Evolutionary conservation across 2,113 vertebrate genomes (phyloP), one percentile per base, ranked within the genome.

Genomic region (Climacteris rufus): DNA sequence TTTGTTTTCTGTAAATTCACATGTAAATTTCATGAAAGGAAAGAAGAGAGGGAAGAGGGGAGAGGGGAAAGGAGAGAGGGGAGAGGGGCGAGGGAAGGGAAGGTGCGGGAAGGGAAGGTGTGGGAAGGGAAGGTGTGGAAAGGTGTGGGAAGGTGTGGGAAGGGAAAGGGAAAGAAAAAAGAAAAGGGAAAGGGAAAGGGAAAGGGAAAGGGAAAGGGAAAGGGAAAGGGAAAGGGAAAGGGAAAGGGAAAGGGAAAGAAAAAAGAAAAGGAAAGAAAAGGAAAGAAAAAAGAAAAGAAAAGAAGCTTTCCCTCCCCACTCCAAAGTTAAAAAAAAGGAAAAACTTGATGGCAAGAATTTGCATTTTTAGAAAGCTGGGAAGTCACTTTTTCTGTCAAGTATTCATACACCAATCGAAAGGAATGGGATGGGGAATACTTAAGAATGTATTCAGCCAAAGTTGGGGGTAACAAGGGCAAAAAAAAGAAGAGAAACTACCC

Each of bases 401-500:
- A 39, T 52, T 71, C 31, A 4, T 4, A 68, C 1, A 2, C 16
- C 30, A 28, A 65, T 49, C 17, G 87, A 74, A 39, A 84, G 20
- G 50, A n/a, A 28, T 27, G 24, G 11, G 47, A 5, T 5, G 8
- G 7, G 10, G 2, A 5, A 1, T 35, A 39, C 13, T 57, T 56
- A 69, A 84, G 21, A 70, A 69, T 17, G 10, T 17, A 21, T 59
- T 35, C 52, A 81, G 37, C 2, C 13, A 23, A 70, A 89, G 23
- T 0, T 49, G 8, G 1, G 9, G 5, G 5, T 4, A 47, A 52
- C 10, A 30, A 52, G 6, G 79, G 21, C 5, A 83, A 22, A 45
- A 92, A 92, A 72, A 54, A 23, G 15, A 11, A 91, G 50, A 45
- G 3, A 65, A 94, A 47, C 59, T 98, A 99, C 98, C 98, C 99